Evolutionary conservation across 2,888 invertebrate genomes (phyloP), one percentile per base, ranked within the genome.

Genomic region (Plebejus argus): DNA sequence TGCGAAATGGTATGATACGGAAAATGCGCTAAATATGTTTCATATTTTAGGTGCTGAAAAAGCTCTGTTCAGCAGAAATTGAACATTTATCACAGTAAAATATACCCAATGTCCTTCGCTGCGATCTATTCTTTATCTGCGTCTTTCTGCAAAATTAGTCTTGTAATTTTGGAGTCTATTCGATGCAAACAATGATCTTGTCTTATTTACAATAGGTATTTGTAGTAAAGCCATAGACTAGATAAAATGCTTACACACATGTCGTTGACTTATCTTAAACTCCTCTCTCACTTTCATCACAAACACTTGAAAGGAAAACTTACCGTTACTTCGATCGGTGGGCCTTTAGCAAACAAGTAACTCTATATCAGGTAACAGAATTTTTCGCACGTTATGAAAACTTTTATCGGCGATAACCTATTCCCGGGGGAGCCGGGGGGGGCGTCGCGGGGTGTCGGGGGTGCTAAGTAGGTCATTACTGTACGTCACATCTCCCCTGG

Each of bases 401-500:
- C 61, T 23, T 61, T 61, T 61, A 61, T 66, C 66, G 28, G 4
- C 66, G 28, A 28, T 33, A 28, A 28, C 66, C 28, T 66, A 28
- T 28, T 66, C 15, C 18, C 53, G 53, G 53, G 53, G 53, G 18
- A 53, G 53, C 45, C 23, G 12, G 10, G 61, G 20, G 20, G n/a
- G n/a, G 18, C 4, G 53, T 56, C 20, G 66, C 15, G 66, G 66
- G 66, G 15, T 10, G 1, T 15, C 66, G 66, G 12, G 66, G 28
- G 66, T 61, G 23, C 3, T 28, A 33, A 66, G 66, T 33, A 66
- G 66, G 66, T 28, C 66, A 66, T 66, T 74, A 28, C 74, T 49
- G 74, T 28, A 76, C 33, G 56, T 49, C 76, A 76, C 49, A 45
- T 39, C 39, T 8, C 39, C 78, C 78, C 79, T 80, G 82, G 82